Evolutionary conservation across 2,797 vertebrate genomes (phyloP).

Genomic region (Brachymystax lenok): DNA sequence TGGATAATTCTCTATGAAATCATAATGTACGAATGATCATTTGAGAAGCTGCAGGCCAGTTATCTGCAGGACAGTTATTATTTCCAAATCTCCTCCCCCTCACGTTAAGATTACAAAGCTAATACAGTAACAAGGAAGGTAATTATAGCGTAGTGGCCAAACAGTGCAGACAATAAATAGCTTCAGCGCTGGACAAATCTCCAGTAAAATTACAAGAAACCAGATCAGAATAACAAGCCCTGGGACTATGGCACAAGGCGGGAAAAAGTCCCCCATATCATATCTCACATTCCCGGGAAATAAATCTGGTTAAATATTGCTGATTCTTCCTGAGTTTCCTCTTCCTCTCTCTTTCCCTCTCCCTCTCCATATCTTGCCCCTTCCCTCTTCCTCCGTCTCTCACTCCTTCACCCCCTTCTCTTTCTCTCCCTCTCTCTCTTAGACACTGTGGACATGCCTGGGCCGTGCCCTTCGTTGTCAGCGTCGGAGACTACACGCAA

Average conservation of each 20-base stretch:
- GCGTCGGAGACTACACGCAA: slow-evolving; percentile 38
- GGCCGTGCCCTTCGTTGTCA: slow-evolving; percentile 44
- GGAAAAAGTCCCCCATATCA: slow-evolving; percentile 26
- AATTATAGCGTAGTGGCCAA: slow-evolving; percentile 32
- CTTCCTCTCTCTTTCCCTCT: too few relatives aligned
- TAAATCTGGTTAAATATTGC: background rate
- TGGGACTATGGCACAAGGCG: slow-evolving; percentile 14
- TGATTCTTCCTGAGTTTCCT: too few relatives aligned
- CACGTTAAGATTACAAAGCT: slow-evolving; percentile 42
- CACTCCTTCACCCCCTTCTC: too few relatives aligned
- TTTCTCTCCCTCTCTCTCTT: too few relatives aligned
- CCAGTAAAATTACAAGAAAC: slow-evolving; percentile 28
- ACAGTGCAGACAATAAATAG: slow-evolving; percentile 40
- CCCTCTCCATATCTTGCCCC: too few relatives aligned
- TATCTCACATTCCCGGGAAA: background rate
- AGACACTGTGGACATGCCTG: slow-evolving; percentile 40
- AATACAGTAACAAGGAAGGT: slow-evolving; percentile 43
- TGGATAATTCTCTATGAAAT: slow-evolving; percentile 28
- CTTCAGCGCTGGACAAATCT: slow-evolving; percentile 25
- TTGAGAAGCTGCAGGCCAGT: slow-evolving; percentile 29
- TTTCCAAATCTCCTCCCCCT: slow-evolving; percentile 28
- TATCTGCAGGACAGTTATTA: slow-evolving; percentile 5
- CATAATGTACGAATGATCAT: slow-evolving; percentile 31
- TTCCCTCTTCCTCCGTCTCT: background rate
- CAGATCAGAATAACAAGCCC: slow-evolving; percentile 23